Evolutionary conservation across 2,888 invertebrate species (phyloP), one percentile per base, ranked within the genome.

Genomic region (Operophtera brumata): DNA sequence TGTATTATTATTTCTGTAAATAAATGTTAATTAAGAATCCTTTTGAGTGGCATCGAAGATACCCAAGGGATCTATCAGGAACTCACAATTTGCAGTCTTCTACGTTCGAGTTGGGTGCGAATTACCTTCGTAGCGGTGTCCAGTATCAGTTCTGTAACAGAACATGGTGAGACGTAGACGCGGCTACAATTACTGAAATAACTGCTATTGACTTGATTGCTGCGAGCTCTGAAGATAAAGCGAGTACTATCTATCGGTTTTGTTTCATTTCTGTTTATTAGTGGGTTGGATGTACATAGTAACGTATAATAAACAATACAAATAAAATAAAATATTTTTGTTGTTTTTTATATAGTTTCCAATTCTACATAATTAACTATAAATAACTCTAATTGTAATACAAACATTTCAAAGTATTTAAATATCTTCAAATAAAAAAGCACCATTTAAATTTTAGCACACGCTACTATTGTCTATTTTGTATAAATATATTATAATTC

Each of bases 121-220:
- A 62, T 50, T 59, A 8, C 6, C 25, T 6, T 58, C 26, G 63
- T 69, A 66, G 26, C n/a, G 47, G 44, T 32, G 25, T 43, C 56
- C 42, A 36, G 60, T 43, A 36, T 59, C 45, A 46, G 49, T 56
- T 57, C 47, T 56, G 61, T 58, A 64, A 58, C 52, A 35, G 48
- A 61, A 55, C 54, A 54, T 49, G 52, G 52, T 50, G 64, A 66
- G 66, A 63, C 44, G 44, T 14, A 62, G 66, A 64, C 49, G 36
- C 43, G 43, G 51, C 58, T 54, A 62, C 67, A 67, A 67, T 65
- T 68, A 66, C 66, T 67, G 62, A 67, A 70, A 68, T 69, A 70
- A 67, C 65, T 58, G 47, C 53, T 58, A 59, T 64, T 50, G 62
- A 63, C 62, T 66, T 65, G 65, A 65, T 67, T 59, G 59, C 49